Conservation (phyloP, 2,888 invertebrate species). For the Spialia ferax region DNA sequence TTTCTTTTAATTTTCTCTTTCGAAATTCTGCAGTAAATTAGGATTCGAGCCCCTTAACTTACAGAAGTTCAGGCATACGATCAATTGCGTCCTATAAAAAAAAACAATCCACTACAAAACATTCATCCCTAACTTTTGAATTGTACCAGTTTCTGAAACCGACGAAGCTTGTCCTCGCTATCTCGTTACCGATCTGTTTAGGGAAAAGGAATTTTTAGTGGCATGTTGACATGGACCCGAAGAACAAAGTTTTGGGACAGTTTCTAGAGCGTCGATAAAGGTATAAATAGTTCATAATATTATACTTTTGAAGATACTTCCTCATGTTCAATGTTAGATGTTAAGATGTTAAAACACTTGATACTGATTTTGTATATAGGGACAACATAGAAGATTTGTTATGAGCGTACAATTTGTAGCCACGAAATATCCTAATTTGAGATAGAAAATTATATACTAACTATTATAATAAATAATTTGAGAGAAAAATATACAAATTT, state of each 20-base stretch:
- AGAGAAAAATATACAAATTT: too few relatives aligned
- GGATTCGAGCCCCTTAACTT: background rate
- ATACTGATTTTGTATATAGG: too few relatives aligned
- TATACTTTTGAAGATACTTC: background rate
- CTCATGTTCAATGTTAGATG: too few relatives aligned
- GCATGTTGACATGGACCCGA: slow-evolving; percentile 6
- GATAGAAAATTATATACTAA: too few relatives aligned
- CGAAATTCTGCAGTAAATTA: background rate
- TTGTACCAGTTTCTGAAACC: background rate
- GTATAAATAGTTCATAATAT: background rate
- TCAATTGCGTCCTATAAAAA: background rate
- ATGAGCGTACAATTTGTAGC: too few relatives aligned
- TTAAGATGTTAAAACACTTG: too few relatives aligned
- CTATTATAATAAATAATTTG: too few relatives aligned
- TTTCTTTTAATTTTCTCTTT: too few relatives aligned
- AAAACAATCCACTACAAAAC: background rate
- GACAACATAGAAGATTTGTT: too few relatives aligned
- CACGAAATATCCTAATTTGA: too few relatives aligned
- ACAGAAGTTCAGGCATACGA: background rate
- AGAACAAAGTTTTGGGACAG: slow-evolving; percentile 7
- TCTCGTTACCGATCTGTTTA: slow-evolving; percentile 7
- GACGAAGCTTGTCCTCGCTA: background rate
- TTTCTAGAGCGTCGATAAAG: slow-evolving; percentile 3
- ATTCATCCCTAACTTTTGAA: slow-evolving; percentile 9
- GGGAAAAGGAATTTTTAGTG: slow-evolving; percentile 12